Evolutionary conservation across 2,113 vertebrate species (phyloP).

Genomic region (Brachyistius frenatus): DNA sequence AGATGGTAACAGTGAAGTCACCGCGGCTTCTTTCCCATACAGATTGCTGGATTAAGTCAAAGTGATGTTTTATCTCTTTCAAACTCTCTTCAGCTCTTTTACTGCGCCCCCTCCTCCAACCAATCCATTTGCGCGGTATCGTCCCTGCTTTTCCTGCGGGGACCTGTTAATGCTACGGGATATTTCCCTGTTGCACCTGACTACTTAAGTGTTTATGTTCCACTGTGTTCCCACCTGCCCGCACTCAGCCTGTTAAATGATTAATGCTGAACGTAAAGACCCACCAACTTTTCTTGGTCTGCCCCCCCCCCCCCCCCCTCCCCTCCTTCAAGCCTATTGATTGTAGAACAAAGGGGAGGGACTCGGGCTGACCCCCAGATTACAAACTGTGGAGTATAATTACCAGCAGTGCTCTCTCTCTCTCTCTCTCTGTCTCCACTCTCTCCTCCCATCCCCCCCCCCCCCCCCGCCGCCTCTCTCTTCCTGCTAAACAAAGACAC

Average conservation of each 20-base stretch:
- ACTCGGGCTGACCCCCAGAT: conserved; percentile 62
- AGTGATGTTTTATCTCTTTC: conserved; percentile 50
- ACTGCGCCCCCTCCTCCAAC: conserved; percentile 13
- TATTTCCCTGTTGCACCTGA: conserved; percentile 64
- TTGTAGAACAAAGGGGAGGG: conserved; percentile 59
- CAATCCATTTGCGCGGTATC: conserved; percentile 5
- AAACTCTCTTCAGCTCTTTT: conserved; percentile 24
- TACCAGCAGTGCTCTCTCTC: conserved; percentile 50
- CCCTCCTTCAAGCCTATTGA: conserved; percentile 62
- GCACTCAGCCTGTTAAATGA: conserved; percentile 62
- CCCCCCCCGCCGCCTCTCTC: conserved; percentile 1
- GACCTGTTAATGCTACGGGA: conserved; percentile 46
- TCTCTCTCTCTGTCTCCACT: not conserved
- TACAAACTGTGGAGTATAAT: conserved; percentile 71
- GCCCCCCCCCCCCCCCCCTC: not conserved
- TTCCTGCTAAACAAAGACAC: conserved; percentile 42
- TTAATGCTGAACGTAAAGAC: conserved; percentile 64
- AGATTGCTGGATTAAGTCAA: conserved; percentile 58
- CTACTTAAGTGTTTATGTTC: conserved; percentile 53
- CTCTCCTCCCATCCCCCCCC: conserved; percentile 39
- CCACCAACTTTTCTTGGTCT: conserved; percentile 31
- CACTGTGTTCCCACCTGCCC: conserved; percentile 30
- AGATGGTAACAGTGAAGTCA: conserved; percentile 55
- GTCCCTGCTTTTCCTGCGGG: conserved; percentile 37
- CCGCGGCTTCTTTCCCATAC: conserved; percentile 33